Evolutionary conservation across 2,113 vertebrate genomes (phyloP).

Genomic region (Spermophilus dauricus): DNA sequence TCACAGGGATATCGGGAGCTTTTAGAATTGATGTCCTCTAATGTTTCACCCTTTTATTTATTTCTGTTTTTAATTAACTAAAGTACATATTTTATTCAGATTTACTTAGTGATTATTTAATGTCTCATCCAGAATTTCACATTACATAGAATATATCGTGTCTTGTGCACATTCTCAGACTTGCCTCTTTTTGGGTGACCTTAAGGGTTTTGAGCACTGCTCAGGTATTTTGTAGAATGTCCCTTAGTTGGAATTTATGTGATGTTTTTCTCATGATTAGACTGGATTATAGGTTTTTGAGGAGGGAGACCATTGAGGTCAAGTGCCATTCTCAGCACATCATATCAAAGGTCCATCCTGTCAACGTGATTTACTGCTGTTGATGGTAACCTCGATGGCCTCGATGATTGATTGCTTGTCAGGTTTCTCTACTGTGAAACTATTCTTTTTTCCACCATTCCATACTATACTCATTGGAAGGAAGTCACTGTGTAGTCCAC

Average conservation of each 20-base stretch:
- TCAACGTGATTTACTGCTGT: background rate
- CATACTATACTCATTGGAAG: background rate
- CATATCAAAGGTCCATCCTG: background rate
- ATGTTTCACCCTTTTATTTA: constrained; percentile 7
- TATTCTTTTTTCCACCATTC: background rate
- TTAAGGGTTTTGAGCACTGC: constrained; percentile 7
- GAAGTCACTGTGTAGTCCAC: background rate
- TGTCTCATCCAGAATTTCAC: background rate
- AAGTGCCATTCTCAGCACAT: background rate
- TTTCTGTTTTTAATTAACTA: constrained; percentile 5
- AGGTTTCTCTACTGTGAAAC: constrained; percentile 17
- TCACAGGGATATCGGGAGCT: constrained; percentile 20
- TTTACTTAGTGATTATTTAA: constrained; percentile 38
- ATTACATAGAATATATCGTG: background rate
- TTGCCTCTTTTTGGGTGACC: constrained; percentile 21
- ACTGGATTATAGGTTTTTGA: constrained; percentile 8
- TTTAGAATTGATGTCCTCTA: background rate
- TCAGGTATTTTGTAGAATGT: constrained; percentile 20
- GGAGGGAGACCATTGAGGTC: background rate
- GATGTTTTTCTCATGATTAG: constrained; percentile 29
- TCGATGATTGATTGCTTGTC: constrained; percentile 2
- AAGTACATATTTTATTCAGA: background rate
- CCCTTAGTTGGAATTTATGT: background rate
- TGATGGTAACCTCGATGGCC: constrained; percentile 34
- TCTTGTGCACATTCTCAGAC: background rate